Evolutionary conservation across 2,888 invertebrate species (phyloP), one percentile per base, ranked within the genome.

Genomic region (Limulus polyphemus): DNA sequence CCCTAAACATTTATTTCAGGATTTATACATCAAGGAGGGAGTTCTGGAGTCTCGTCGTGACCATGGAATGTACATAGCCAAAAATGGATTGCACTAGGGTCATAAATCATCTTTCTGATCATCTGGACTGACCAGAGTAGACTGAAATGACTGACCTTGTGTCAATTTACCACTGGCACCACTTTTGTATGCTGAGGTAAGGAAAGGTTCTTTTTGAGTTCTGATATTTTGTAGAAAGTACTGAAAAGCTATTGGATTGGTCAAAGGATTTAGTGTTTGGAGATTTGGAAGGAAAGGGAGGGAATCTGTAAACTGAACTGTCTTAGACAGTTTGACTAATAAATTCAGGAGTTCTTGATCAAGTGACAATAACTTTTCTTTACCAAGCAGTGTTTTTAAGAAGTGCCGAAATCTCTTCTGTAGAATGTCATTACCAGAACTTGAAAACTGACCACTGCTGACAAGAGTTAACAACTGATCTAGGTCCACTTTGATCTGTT

Each of bases 401-500:
- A 32, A 32, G 17, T 16, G 11, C 7, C 16, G 11, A 50, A 13
- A 13, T 7, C 14, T 14, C 32, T 54, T 54, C 5, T 50, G 51
- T 10, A 13, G 32, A n/a, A 48, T n/a, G 9, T 59, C 62, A 10
- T 57, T 51, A 32, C 32, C 32, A 32, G 32, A 32, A 7, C 32
- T 32, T 32, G 32, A 32, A 32, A 32, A 32, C 2, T 46, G 32
- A 46, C 56, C 47, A 5, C 54, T 55, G 14, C 57, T 49, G 2
- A 58, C 49, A 11, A 60, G 46, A 9, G 55, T 12, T 2, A 64
- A 47, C 9, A 66, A 32, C 14, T 61, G 64, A 47, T 62, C 61
- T 47, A 66, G 46, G 17, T 62, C 66, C 1, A 60, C 58, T 49
- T 64, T 62, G 10, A 66, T 62, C 51, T 62, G 59, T 55, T 64